Conservation (phyloP, 1,140 invertebrate species). For the Drosophila ogumai region DNA sequence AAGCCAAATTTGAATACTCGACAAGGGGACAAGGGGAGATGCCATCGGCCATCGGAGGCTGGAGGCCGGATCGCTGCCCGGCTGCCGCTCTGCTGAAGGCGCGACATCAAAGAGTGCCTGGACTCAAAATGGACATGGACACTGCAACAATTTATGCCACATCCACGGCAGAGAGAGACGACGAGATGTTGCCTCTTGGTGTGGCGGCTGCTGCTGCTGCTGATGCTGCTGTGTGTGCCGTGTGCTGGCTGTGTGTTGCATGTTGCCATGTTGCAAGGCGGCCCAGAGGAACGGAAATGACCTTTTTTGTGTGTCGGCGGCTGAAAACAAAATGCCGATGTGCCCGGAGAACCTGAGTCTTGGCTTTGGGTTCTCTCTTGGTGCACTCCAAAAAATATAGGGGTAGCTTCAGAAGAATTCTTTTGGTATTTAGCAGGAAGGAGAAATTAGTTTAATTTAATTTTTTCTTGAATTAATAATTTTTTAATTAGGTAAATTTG, state of each 20-base stretch:
- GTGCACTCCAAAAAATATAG: slow-evolving; percentile 21
- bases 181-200: slow-evolving; percentile 21
- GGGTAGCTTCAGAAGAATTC: background rate
- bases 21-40: slow-evolving; percentile 68
- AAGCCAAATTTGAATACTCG: slow-evolving; percentile 83
- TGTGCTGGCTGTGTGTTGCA: slow-evolving; percentile 34
- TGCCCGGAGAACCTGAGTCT: slow-evolving; percentile 37
- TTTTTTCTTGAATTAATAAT: too few species aligned
- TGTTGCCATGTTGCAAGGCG: slow-evolving; percentile 54
- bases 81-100: slow-evolving; percentile 45
- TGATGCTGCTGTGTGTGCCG: slow-evolving; percentile 7
- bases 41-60: slow-evolving; percentile 24
- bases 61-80: slow-evolving; percentile 10
- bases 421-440: background rate
- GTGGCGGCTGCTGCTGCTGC: slow-evolving; percentile 1
- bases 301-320: slow-evolving; percentile 67
- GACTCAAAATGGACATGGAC: slow-evolving; percentile 82
- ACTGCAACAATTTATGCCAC: slow-evolving; percentile 81
- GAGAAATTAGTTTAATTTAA: background rate
- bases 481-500: too few species aligned
- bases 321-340: slow-evolving; percentile 75
- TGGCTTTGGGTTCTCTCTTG: slow-evolving; percentile 25
- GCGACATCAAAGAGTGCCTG: slow-evolving; percentile 83
- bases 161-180: slow-evolving; percentile 29
- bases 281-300: slow-evolving; percentile 71